A percentile compares a stretch with the other conserved stretches of the same genome.
Evolutionary conservation across 2,113 vertebrate genomes (phyloP).

Genomic region (Psammodynastes pulverulentus): DNA sequence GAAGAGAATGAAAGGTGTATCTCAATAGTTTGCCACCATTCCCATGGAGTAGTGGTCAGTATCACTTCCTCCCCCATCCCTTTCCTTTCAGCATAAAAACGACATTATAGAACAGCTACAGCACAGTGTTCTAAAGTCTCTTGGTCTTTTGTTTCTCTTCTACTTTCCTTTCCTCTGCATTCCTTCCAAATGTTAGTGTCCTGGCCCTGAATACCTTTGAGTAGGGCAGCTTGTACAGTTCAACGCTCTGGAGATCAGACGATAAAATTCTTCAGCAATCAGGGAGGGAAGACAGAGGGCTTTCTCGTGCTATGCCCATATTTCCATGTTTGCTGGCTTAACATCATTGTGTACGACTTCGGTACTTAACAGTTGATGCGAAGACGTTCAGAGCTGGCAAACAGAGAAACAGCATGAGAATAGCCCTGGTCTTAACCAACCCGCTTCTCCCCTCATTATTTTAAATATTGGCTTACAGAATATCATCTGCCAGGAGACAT

Average conservation of each 20-base stretch:
- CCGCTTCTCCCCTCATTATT: conserved; percentile 36
- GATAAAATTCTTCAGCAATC: conserved; percentile 65
- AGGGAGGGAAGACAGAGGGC: conserved; percentile 63
- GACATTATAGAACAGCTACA: conserved; percentile 57
- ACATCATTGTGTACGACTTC: conserved; percentile 66
- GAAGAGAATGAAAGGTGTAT: conserved; percentile 52
- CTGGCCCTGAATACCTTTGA: conserved; percentile 68
- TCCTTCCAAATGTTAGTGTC: conserved; percentile 23
- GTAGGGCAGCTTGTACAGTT: conserved; percentile 67
- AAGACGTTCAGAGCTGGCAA: conserved; percentile 69
- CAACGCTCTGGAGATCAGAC: conserved; percentile 61
- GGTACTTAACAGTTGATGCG: conserved; percentile 66
- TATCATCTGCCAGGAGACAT: not conserved
- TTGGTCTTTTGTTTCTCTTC: conserved; percentile 48
- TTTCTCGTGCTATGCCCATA: conserved; percentile 74
- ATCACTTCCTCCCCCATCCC: not conserved
- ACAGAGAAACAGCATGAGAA: conserved; percentile 71
- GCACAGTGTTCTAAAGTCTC: conserved; percentile 58
- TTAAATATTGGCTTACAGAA: conserved; percentile 28
- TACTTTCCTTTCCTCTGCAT: not conserved
- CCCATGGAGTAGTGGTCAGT: conserved; percentile 55
- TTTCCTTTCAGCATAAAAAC: conserved; percentile 54
- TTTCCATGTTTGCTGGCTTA: conserved; percentile 69
- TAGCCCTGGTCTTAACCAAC: conserved; percentile 60
- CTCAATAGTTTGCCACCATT: conserved; percentile 51